phyloP scores from a whole-genome alignment of 1,140 invertebrate species.

The Calliphora vicina region DNA sequence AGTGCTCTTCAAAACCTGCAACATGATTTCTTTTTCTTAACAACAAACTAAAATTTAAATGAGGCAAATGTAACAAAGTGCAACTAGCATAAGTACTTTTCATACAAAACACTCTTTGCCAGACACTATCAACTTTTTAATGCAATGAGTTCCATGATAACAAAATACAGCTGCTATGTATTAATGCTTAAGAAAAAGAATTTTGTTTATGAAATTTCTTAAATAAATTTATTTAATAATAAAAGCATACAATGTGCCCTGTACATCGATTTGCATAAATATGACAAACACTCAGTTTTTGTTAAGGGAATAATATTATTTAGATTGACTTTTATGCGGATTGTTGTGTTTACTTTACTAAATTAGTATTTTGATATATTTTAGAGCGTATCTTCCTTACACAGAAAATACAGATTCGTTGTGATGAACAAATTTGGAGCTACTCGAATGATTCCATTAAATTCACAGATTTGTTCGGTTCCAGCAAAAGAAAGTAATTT shows the following conservation, averaged over 20 bases:
- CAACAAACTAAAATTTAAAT: slow-evolving; percentile 26
- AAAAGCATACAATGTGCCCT: not conserved
- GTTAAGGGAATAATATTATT: no score
- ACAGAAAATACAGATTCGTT: no score
- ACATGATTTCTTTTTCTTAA: not conserved
- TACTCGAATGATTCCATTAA: no score
- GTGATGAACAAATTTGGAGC: no score
- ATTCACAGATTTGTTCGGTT: no score
- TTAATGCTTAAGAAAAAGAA: not conserved
- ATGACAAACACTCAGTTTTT: not conserved
- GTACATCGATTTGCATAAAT: not conserved
- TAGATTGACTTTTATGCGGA: no score
- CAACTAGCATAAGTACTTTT: not conserved
- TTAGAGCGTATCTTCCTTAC: no score
- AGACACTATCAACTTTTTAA: no score
- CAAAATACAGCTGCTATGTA: slow-evolving; percentile 17
- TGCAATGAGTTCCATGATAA: not conserved
- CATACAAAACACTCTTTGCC: no score
- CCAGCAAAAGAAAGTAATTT: no score
- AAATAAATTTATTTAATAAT: not conserved
- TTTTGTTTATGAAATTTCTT: not conserved
- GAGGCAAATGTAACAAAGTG: not conserved
- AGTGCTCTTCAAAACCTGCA: not conserved
- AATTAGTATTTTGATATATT: no score
- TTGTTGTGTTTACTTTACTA: no score